Conservation (phyloP, 2,113 vertebrate species). For the Oxyruncus cristatus region DNA sequence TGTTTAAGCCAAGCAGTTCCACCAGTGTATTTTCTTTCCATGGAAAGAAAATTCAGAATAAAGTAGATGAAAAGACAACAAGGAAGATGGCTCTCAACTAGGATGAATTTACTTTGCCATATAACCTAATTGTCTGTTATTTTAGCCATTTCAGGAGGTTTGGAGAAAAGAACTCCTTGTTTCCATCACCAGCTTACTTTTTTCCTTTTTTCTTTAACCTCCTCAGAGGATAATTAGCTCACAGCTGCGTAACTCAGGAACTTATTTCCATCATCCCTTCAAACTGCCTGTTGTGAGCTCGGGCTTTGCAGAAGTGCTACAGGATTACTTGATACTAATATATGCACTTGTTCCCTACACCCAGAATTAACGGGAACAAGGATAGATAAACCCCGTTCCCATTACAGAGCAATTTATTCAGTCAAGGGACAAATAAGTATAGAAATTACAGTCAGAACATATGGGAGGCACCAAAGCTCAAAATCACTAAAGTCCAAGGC, state of each 20-base stretch:
- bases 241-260: background rate
- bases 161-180: conserved; percentile 20
- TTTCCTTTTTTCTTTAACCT: background rate
- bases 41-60: background rate
- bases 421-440: background rate
- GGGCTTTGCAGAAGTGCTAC: background rate
- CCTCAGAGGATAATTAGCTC: conserved; percentile 17
- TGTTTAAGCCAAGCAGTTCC: background rate
- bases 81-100: background rate
- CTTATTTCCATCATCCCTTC: background rate
- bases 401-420: background rate
- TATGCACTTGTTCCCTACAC: background rate
- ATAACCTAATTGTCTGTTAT: conserved; percentile 52
- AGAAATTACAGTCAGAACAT: background rate
- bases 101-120: conserved; percentile 37
- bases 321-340: background rate
- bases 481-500: background rate
- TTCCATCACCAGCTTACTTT: background rate
- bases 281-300: background rate
- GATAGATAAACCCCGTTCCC: background rate
- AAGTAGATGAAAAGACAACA: conserved; percentile 15
- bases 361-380: background rate
- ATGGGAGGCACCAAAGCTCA: background rate
- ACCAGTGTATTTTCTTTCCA: background rate
- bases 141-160: conserved; percentile 35